Evolutionary conservation across 2,888 invertebrate genomes (phyloP).

Genomic region (Muscina levida): DNA sequence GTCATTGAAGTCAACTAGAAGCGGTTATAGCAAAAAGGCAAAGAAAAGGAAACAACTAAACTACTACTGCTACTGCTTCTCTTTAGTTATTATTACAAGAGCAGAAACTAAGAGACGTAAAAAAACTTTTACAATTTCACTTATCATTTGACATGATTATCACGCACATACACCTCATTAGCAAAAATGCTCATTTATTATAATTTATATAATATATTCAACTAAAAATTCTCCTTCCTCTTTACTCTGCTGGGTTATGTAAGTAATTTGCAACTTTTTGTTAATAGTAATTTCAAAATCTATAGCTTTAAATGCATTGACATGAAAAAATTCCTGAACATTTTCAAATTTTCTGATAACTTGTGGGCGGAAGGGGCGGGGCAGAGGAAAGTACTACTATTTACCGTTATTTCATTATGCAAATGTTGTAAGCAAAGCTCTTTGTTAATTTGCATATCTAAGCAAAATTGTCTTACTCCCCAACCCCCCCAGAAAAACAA

Average conservation of each 20-base stretch:
- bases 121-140: slow-evolving; percentile 56
- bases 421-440: background rate
- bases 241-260: no score
- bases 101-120: slow-evolving; percentile 6
- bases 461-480: background rate
- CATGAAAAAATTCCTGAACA: background rate
- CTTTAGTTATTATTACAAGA: no score
- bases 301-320: background rate
- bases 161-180: slow-evolving; percentile 63
- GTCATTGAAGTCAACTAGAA: no score
- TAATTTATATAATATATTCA: slow-evolving; percentile 21
- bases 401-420: background rate
- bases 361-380: background rate
- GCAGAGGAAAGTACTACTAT: no score
- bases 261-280: no score
- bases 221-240: no score
- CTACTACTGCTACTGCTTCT: no score
- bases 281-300: background rate
- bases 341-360: background rate
- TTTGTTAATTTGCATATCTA: slow-evolving; percentile 16
- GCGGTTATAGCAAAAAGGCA: no score
- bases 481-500: no score
- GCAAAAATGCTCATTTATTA: slow-evolving; percentile 59
- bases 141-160: slow-evolving; percentile 62
- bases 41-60: no score